Evolutionary conservation across 2,888 invertebrate species (phyloP).

Genomic region (Cosmorhoe ocellata): DNA sequence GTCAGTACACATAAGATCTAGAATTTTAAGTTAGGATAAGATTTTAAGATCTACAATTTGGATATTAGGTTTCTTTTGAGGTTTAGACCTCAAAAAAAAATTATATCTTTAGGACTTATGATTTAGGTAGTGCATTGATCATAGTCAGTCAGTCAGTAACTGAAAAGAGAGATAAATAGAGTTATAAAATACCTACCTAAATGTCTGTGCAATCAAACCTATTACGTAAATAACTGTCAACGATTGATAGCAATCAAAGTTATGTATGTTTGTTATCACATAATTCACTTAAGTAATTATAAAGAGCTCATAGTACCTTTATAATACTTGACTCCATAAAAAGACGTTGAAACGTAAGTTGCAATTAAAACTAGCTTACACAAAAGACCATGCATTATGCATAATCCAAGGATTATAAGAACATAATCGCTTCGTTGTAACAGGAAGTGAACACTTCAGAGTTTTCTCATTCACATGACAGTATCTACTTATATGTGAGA

Average conservation of each 20-base stretch:
- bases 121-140: too few species aligned
- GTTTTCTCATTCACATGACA: constrained; percentile 17
- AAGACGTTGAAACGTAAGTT: background rate
- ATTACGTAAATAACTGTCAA: constrained; percentile 31
- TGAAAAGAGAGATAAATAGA: too few species aligned
- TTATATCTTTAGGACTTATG: too few species aligned
- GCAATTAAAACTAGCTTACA: constrained; percentile 4
- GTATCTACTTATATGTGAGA: constrained; percentile 12
- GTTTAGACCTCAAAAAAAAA: too few species aligned
- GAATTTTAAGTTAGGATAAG: too few species aligned
- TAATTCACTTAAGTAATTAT: background rate
- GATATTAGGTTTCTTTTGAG: too few species aligned
- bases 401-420: constrained; percentile 20
- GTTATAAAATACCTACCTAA: too few species aligned
- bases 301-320: too few species aligned
- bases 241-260: constrained; percentile 19
- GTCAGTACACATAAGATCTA: too few species aligned
- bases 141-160: too few species aligned
- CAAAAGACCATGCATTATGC: constrained; percentile 14
- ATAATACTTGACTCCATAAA: background rate
- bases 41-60: too few species aligned
- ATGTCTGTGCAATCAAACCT: constrained; percentile 32
- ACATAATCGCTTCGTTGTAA: constrained; percentile 15
- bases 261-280: background rate
- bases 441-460: constrained; percentile 12